These are phyloP conservation scores for Atherinosoma microstoma DNA, from an alignment of 2,797 vertebrate genomes.

Conservation along the genomic window DNA sequence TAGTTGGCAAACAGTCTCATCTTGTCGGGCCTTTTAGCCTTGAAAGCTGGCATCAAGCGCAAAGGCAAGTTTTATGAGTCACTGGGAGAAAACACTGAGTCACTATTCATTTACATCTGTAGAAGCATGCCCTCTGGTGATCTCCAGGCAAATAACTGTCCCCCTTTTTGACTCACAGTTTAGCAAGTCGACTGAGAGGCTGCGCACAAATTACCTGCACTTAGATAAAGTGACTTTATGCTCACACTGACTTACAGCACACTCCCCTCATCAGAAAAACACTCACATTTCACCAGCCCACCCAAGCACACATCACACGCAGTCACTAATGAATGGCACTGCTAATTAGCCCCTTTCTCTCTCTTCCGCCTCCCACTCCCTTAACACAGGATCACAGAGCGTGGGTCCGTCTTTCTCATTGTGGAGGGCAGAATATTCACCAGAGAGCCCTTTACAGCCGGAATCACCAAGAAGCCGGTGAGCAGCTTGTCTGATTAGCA, in stretches of 20 bases:
- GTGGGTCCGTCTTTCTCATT: slow-evolving; percentile 67
- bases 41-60: slow-evolving; percentile 60
- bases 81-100: slow-evolving; percentile 57
- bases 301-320: slow-evolving; percentile 64
- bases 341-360: slow-evolving; percentile 73
- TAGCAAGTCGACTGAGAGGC: slow-evolving; percentile 11
- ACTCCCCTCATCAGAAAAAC: slow-evolving; percentile 44
- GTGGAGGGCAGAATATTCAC: slow-evolving; percentile 74
- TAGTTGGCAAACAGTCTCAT: slow-evolving; percentile 58
- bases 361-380: slow-evolving; percentile 74
- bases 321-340: slow-evolving; percentile 69
- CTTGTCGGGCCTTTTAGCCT: slow-evolving; percentile 60
- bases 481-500: slow-evolving; percentile 85
- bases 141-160: slow-evolving; percentile 31
- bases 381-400: slow-evolving; percentile 78
- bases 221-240: slow-evolving; percentile 8
- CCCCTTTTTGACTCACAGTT: slow-evolving; percentile 26
- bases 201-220: not conserved
- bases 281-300: slow-evolving; percentile 55
- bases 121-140: slow-evolving; percentile 40
- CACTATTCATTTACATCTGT: slow-evolving; percentile 64
- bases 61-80: slow-evolving; percentile 67
- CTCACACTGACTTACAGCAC: slow-evolving; percentile 7
- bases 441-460: slow-evolving; percentile 69
- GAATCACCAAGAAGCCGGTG: slow-evolving; percentile 79